Percentiles rank a stretch among this genome's conserved stretches.
Evolutionary conservation across 1,140 invertebrate genomes (phyloP).

Genomic region (Tetragonula clypearis): DNA sequence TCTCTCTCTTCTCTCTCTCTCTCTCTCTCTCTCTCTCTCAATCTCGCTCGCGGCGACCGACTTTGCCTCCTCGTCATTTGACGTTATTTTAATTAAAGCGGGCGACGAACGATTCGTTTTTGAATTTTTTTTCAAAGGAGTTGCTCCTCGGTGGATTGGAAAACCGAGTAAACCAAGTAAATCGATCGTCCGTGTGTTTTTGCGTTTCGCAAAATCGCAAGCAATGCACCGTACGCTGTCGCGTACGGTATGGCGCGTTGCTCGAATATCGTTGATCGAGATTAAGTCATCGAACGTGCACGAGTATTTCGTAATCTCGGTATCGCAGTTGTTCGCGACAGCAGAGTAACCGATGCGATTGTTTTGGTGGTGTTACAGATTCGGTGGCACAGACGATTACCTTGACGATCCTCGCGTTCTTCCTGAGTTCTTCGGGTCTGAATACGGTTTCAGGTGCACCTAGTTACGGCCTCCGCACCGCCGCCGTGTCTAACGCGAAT

Average conservation of each 20-base stretch:
- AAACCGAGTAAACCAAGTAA: background rate
- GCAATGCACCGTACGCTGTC: background rate
- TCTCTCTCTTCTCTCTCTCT: too few species aligned
- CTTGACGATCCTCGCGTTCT: constrained; percentile 76
- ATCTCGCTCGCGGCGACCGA: background rate
- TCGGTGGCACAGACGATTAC: constrained; percentile 77
- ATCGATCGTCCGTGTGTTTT: background rate
- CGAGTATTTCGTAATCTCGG: too few species aligned
- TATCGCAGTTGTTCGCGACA: too few species aligned
- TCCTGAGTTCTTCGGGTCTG: constrained; percentile 71
- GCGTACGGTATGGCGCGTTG: background rate
- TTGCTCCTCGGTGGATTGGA: too few species aligned
- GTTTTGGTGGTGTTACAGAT: constrained; percentile 71
- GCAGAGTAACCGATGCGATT: too few species aligned
- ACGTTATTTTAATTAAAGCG: too few species aligned
- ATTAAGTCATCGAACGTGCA: background rate
- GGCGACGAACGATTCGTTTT: too few species aligned
- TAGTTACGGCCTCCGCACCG: constrained; percentile 55
- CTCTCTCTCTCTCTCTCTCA: background rate
- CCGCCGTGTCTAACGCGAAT: constrained; percentile 50
- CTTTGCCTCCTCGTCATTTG: background rate
- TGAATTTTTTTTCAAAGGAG: background rate
- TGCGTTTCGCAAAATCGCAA: constrained; percentile 8
- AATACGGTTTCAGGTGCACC: constrained; percentile 59
- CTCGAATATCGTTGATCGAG: constrained; percentile 7